Evolutionary conservation across 2,797 vertebrate genomes (phyloP).

Genomic region (Spondyliosoma cantharus): DNA sequence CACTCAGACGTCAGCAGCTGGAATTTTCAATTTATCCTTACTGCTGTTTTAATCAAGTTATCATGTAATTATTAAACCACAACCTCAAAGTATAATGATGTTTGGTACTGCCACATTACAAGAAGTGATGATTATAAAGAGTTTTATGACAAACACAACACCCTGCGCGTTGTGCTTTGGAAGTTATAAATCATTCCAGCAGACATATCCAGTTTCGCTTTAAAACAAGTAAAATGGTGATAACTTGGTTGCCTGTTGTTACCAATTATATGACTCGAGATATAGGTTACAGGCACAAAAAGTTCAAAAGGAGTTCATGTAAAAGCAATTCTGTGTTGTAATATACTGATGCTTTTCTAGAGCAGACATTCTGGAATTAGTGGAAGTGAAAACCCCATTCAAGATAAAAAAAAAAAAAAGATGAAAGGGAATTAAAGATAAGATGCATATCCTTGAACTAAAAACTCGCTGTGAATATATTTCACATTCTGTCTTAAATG

Average conservation of each 20-base stretch:
- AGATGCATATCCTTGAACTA: background rate
- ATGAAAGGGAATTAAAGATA: constrained; percentile 3
- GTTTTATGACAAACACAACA: constrained; percentile 29
- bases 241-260: background rate
- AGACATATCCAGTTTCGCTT: constrained; percentile 5
- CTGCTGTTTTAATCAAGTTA: constrained; percentile 16
- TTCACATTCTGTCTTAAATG: constrained; percentile 13
- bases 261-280: background rate
- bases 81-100: constrained; percentile 20
- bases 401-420: background rate
- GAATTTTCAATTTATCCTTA: constrained; percentile 17
- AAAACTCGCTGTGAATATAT: background rate
- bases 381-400: constrained; percentile 1
- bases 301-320: background rate
- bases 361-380: background rate
- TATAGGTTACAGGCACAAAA: background rate
- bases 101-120: constrained; percentile 36
- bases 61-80: constrained; percentile 31
- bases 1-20: constrained; percentile 1
- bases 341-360: background rate
- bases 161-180: background rate
- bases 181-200: constrained; percentile 17
- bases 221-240: background rate
- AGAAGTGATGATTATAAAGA: constrained; percentile 11
- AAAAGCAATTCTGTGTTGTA: background rate